phyloP scores from a whole-genome alignment of 2,888 invertebrate species.

The Caenorhabditis drosophilae region DNA sequence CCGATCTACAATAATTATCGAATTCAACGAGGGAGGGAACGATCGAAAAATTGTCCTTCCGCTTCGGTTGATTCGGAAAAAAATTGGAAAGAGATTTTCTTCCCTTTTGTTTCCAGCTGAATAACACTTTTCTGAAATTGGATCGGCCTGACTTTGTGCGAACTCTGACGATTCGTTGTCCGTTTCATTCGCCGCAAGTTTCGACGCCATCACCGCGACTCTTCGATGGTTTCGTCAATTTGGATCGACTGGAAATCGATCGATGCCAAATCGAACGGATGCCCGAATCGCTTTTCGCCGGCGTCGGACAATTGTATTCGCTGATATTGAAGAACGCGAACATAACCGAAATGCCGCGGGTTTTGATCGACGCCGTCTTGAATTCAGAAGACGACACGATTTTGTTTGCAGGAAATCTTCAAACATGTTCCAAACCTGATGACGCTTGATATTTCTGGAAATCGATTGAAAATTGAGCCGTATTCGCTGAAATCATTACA shows the following conservation, averaged over 20 bases:
- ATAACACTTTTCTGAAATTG: conserved; percentile 46
- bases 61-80: neutral
- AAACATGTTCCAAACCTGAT: conserved; percentile 55
- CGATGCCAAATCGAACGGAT: conserved; percentile 47
- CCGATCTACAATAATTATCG: too few relatives aligned
- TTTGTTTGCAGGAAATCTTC: too few relatives aligned
- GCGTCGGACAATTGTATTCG: conserved; percentile 53
- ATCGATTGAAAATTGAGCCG: conserved; percentile 52
- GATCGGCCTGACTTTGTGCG: conserved; percentile 53
- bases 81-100: too few relatives aligned
- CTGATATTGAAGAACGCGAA: conserved; percentile 55
- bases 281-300: conserved; percentile 52
- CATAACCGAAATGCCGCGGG: conserved; percentile 48
- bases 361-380: too few relatives aligned
- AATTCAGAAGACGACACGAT: too few relatives aligned
- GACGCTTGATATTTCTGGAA: conserved; percentile 58
- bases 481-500: conserved; percentile 46
- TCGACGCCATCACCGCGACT: conserved; percentile 49
- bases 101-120: conserved; percentile 52
- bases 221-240: conserved; percentile 53
- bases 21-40: conserved; percentile 2
- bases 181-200: conserved; percentile 43
- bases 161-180: conserved; percentile 58
- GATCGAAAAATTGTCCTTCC: neutral
- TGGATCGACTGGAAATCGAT: conserved; percentile 59